Evolutionary conservation across 2,113 vertebrate species (phyloP), one percentile per base, ranked within the genome.

Genomic region (Chlamydotis undulata): DNA sequence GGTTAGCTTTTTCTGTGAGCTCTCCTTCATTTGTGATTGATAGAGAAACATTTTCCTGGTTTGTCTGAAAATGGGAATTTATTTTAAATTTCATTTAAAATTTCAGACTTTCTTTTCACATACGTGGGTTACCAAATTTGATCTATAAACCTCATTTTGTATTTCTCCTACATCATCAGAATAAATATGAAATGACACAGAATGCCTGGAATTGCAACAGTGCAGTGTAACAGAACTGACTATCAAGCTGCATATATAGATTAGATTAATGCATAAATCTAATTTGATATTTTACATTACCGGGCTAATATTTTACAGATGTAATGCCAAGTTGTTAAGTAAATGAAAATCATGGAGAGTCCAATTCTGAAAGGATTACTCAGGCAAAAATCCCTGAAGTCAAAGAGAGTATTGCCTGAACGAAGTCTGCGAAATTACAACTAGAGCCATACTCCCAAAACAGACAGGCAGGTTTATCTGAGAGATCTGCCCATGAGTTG

Each of bases 321-420:
- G 90, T 94, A 82, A 93, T 95, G 96, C 95, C 96, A 97, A 96
- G 89, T 92, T 85, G 92, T 97, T 95, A 89, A 96, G 94, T 96
- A 96, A 95, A 94, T 96, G 90, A 97, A 94, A 96, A 73, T 87
- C 91, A 87, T 1, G 0, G 92, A 91, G 92, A 92, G 91, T 92
- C 94, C 96, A 97, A 96, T 96, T 95, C 95, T 96, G 96, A 94
- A 97, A 95, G 94, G 94, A 94, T 96, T 96, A 96, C 94, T 95
- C 96, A 93, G 91, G 94, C 74, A 96, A 97, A 96, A 96, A 87
- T 96, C 95, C 95, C 95, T 96, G 96, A 93, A 97, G 96, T 96
- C 89, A 96, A 68, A 91, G 89, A 83, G 89, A 96, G 91, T 19
- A 95, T 89, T 96, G 92, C 96, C 95, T 94, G 91, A 95, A 95